Evolutionary conservation across 2,797 vertebrate species (phyloP), one percentile per base, ranked within the genome.

Genomic region (Chelon auratus): DNA sequence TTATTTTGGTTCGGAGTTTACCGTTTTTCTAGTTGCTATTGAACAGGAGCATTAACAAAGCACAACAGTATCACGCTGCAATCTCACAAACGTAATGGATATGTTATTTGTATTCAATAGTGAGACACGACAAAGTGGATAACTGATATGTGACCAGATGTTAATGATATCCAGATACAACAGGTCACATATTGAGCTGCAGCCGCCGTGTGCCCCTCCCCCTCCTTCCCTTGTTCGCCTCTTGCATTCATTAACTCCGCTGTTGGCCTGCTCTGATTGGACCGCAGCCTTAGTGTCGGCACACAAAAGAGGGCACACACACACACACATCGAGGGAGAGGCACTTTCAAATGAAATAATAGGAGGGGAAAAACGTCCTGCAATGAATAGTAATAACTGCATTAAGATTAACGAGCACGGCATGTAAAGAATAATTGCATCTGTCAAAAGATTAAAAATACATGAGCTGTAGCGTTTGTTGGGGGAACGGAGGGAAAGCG

Each of bases 351-450:
- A 88, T 87, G 82, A 91, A 92, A 92, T 90, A 91, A 92, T 81
- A 90, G 52, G 62, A 77, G 75, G 72, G 68, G 67, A 61, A 83
- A 81, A 92, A 87, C 56, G 82, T 87, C 87, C 81, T 56, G 83
- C 90, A 85, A 91, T 93, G 90, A 93, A 94, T 92, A 93, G 92
- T 91, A 93, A 93, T 93, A 92, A 92, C 88, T 91, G 90, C 90
- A 93, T 94, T 94, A 94, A 94, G 93, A 94, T 94, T 94, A 95
- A 94, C 85, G 89, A 94, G 93, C 89, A 77, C 53, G 65, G 91
- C 74, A 69, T 91, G 93, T 93, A 89, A 93, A 93, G 92, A 94
- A 94, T 93, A 93, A 95, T 93, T 93, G 91, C 79, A 85, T 91
- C 91, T 93, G 92, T 93, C 92, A 91, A 91, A 86, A 86, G 88